phyloP scores from a whole-genome alignment of 2,797 vertebrate species.

The Malurus splendens region DNA sequence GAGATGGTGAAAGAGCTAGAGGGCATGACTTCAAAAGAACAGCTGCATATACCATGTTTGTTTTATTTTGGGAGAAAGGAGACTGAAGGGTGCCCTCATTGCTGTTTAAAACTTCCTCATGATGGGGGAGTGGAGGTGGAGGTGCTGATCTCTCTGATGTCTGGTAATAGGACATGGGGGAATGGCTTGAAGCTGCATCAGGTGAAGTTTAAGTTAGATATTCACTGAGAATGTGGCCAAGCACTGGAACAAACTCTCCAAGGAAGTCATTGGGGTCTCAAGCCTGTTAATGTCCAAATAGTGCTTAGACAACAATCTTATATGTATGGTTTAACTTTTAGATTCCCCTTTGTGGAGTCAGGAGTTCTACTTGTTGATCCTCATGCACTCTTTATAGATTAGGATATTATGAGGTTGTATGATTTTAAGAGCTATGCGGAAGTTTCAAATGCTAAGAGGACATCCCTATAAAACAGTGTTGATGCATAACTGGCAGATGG shows the following conservation, averaged over 20 bases:
- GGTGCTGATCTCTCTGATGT: background rate
- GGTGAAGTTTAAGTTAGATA: background rate
- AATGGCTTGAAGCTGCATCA: background rate
- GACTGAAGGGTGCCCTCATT: background rate
- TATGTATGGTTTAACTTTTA: background rate
- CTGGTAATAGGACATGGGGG: background rate
- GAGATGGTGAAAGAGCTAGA: background rate
- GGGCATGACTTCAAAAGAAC: background rate
- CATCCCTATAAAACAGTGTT: background rate
- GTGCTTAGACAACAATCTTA: background rate
- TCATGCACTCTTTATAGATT: background rate
- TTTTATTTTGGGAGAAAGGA: background rate
- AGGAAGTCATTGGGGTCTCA: background rate
- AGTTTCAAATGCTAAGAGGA: background rate
- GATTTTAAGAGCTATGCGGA: background rate
- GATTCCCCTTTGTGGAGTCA: background rate
- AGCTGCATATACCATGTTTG: background rate
- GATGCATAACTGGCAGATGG: background rate
- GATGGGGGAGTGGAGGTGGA: rapidly evolving
- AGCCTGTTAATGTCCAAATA: background rate
- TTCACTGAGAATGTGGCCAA: background rate
- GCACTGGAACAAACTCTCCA: background rate
- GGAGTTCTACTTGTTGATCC: background rate
- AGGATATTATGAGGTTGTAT: background rate
- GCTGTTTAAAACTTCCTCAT: background rate